A percentile compares a stretch with the other conserved stretches of the same genome.
Evolutionary conservation across 1,140 invertebrate species (phyloP).

Genomic region (Phocides pigmalion): DNA sequence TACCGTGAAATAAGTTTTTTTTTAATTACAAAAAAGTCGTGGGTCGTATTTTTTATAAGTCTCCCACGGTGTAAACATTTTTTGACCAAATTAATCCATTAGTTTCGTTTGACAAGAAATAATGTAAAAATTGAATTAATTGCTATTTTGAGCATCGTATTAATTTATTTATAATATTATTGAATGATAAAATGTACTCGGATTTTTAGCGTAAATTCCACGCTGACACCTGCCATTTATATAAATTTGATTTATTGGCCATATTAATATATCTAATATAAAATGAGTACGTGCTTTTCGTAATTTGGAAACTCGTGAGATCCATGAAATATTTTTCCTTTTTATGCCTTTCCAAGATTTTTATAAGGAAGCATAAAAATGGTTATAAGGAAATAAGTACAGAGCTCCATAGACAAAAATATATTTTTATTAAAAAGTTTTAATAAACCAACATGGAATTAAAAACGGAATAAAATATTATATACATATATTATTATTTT

Average conservation of each 20-base stretch:
- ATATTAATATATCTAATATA: neutral
- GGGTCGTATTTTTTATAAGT: conserved; percentile 73
- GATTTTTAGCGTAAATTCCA: conserved; percentile 12
- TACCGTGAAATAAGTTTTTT: conserved; percentile 64
- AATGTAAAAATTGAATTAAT: conserved; percentile 37
- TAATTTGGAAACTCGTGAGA: too few species aligned
- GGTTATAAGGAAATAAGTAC: too few species aligned
- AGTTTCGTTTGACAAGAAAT: conserved; percentile 44
- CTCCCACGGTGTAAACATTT: conserved; percentile 61
- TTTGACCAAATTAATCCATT: conserved; percentile 53
- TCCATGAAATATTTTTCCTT: too few species aligned
- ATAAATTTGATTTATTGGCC: conserved; percentile 12
- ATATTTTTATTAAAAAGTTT: too few species aligned
- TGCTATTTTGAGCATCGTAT: conserved; percentile 19
- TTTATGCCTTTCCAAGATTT: too few species aligned
- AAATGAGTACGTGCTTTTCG: too few species aligned
- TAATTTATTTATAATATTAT: conserved; percentile 30
- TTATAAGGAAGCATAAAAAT: too few species aligned
- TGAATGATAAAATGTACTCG: conserved; percentile 25
- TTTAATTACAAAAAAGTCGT: conserved; percentile 61
- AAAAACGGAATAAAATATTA: too few species aligned
- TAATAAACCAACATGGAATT: too few species aligned
- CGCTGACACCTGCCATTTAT: neutral
- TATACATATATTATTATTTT: too few species aligned
- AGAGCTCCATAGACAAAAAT: too few species aligned